These are phyloP conservation scores for Aporophyla lueneburgensis DNA, from an alignment of 2,888 invertebrate species.

Conservation along the genomic window DNA sequence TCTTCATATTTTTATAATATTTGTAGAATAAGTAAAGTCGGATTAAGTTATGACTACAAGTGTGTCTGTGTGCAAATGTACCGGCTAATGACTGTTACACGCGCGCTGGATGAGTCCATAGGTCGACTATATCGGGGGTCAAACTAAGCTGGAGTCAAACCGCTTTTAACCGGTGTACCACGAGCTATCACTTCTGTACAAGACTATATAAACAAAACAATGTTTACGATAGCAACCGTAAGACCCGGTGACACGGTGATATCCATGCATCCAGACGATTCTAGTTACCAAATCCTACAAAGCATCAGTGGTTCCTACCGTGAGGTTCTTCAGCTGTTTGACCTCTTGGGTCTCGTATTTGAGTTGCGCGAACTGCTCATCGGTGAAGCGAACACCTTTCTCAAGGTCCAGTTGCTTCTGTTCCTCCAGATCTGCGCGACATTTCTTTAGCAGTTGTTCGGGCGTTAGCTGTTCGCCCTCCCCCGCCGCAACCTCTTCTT, in stretches of 20 bases:
- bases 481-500: slow-evolving; percentile 78
- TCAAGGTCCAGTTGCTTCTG: slow-evolving; percentile 85
- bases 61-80: slow-evolving; percentile 16
- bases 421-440: slow-evolving; percentile 81
- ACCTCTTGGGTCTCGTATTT: slow-evolving; percentile 92
- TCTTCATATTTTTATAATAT: background rate
- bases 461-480: slow-evolving; percentile 84
- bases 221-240: slow-evolving; percentile 53
- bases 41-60: slow-evolving; percentile 4
- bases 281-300: slow-evolving; percentile 42
- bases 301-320: slow-evolving; percentile 81
- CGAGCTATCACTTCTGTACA: slow-evolving; percentile 69
- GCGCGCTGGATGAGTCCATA: slow-evolving; percentile 59
- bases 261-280: slow-evolving; percentile 53
- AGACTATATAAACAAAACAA: slow-evolving; percentile 53
- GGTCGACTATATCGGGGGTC: slow-evolving; percentile 69
- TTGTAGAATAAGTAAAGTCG: background rate
- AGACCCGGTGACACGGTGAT: slow-evolving; percentile 57
- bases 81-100: slow-evolving; percentile 58
- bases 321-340: slow-evolving; percentile 89
- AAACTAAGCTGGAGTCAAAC: slow-evolving; percentile 69
- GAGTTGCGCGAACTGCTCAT: slow-evolving; percentile 90
- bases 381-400: slow-evolving; percentile 90
- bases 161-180: slow-evolving; percentile 75
- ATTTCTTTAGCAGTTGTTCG: slow-evolving; percentile 80